phyloP scores from a whole-genome alignment of 2,888 invertebrate species.

The Nephrotoma appendiculata region DNA sequence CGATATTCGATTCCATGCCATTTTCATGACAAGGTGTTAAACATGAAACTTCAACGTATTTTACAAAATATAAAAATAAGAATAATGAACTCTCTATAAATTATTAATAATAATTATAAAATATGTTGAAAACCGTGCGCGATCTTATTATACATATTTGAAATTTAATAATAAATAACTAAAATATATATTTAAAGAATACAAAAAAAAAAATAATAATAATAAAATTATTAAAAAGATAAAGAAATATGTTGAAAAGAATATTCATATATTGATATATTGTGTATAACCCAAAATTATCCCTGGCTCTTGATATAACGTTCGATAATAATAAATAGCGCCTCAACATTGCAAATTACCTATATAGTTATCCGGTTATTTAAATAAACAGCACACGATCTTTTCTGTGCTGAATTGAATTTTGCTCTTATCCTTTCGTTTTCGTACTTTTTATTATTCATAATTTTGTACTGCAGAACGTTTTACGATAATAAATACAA shows the following conservation, averaged over 20 bases:
- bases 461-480: background rate
- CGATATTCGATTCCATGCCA: background rate
- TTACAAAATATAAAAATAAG: background rate
- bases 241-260: background rate
- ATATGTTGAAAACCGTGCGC: background rate
- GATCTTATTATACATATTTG: background rate
- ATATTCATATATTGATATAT: background rate
- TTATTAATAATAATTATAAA: background rate
- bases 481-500: background rate
- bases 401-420: background rate
- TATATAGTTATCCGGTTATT: constrained; percentile 3
- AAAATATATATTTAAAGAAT: background rate
- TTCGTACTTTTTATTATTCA: background rate
- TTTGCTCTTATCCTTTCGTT: background rate
- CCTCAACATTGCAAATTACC: constrained; percentile 3
- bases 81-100: background rate
- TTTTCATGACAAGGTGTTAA: background rate
- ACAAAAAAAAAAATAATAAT: background rate
- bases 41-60: background rate
- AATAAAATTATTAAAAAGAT: background rate
- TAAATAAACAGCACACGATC: constrained; percentile 5
- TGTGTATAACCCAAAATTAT: constrained; percentile 3
- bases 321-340: constrained; percentile 2
- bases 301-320: background rate
- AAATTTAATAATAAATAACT: background rate